Evolutionary conservation across 2,888 invertebrate species (phyloP).

Genomic region (Amphipoea oculea): DNA sequence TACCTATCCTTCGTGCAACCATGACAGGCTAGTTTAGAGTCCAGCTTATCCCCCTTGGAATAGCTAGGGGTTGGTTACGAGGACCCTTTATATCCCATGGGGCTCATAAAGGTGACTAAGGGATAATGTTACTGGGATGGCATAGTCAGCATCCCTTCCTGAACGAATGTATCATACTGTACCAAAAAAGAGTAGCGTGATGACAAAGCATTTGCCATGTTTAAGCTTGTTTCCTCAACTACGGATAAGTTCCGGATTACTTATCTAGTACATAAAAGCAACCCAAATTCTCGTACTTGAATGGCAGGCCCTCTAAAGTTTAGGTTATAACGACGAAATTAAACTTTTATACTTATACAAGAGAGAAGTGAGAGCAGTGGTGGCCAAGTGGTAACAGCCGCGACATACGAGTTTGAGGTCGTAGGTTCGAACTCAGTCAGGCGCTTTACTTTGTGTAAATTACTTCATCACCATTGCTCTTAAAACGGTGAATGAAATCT

Average conservation of each 20-base stretch:
- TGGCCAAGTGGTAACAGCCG: too few species aligned
- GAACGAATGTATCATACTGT: slow-evolving; percentile 18
- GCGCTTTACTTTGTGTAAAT: too few species aligned
- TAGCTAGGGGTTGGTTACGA: slow-evolving; percentile 29
- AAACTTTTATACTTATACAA: neutral
- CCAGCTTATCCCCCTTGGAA: slow-evolving; percentile 25
- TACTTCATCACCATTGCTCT: too few species aligned
- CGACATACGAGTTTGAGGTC: too few species aligned
- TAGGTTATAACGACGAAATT: neutral
- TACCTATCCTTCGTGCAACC: slow-evolving; percentile 2
- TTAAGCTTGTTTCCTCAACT: neutral
- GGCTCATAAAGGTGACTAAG: slow-evolving; percentile 52
- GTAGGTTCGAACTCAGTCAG: too few species aligned
- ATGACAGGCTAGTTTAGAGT: slow-evolving; percentile 35
- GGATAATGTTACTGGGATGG: slow-evolving; percentile 38
- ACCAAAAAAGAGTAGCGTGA: slow-evolving; percentile 3
- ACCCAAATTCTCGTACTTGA: neutral
- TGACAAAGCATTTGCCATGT: slow-evolving; percentile 12
- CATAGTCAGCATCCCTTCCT: slow-evolving; percentile 24
- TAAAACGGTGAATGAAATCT: too few species aligned
- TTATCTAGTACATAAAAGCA: neutral
- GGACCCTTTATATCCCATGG: slow-evolving; percentile 48
- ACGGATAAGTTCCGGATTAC: neutral
- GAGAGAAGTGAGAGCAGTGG: neutral
- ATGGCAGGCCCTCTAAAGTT: neutral